Evolutionary conservation across 2,113 vertebrate species (phyloP), one percentile per base, ranked within the genome.

Genomic region (Podarcis cretensis): DNA sequence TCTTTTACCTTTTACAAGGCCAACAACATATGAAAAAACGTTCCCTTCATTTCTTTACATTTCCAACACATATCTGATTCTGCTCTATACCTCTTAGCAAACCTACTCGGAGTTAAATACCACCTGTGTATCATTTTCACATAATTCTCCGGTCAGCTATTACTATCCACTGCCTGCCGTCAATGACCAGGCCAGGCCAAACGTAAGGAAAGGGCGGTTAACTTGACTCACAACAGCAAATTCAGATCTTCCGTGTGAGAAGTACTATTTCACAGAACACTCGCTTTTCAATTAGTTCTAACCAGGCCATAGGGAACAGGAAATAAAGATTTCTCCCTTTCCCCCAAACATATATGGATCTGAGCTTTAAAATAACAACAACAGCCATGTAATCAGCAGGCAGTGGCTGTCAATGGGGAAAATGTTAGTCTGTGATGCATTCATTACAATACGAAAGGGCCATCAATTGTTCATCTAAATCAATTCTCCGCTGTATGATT

Each of bases 391-490:
- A 35, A 59, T 25, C 69, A 59, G 71, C 16, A 59, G 43, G 40
- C 37, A 16, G 48, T 63, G n/a, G 79, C 78, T 75, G 78, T 40
- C 3, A 5, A 32, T 63, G 54, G 35, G 10, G 73, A 54, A 23
- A 71, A 73, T 40, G 21, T 43, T 12, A 43, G 30, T 10, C n/a
- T 18, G 54, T 54, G n/a, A 6, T 48, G 76, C 40, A 80, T 80
- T 80, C 48, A 57, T 59, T 73, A 73, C 68, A 74, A 71, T 81
- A 74, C 25, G 25, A 40, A 10, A 32, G 73, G 32, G 59, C 27
- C 59, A 86, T 77, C 74, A 66, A 68, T 78, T 86, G 84, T 40
- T 87, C 43, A 57, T 54, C 86, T 6, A 68, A 73, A 71, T 57
- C 66, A 32, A 81, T 81, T 87, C 32, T 81, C 63, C n/a, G 20